Evolutionary conservation across 2,797 vertebrate species (phyloP).

Genomic region (Neomorphus geoffroyi): DNA sequence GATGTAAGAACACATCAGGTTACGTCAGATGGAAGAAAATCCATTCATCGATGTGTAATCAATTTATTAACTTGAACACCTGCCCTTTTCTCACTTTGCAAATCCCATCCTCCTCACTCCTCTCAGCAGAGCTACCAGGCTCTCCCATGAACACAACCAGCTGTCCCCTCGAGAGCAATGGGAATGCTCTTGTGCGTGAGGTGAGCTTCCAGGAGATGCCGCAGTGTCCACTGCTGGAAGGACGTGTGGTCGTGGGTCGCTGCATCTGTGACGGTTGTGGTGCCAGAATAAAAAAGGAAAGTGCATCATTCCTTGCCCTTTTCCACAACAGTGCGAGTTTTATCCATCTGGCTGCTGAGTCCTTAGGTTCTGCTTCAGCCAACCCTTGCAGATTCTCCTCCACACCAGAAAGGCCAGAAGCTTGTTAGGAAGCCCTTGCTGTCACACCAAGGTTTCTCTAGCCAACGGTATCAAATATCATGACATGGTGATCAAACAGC

Average conservation of each 20-base stretch:
- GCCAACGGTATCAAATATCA: neutral
- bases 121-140: neutral
- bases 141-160: neutral
- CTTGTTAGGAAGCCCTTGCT: neutral
- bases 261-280: no score
- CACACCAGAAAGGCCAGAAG: neutral
- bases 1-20: neutral
- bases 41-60: neutral
- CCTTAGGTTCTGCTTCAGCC: neutral
- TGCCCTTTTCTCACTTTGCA: neutral
- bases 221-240: fast-evolving
- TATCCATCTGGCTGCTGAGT: neutral
- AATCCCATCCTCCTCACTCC: neutral
- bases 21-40: neutral
- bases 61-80: neutral
- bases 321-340: neutral
- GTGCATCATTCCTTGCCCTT: neutral
- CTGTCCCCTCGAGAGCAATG: fast-evolving
- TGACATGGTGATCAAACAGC: fast-evolving
- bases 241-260: fast-evolving
- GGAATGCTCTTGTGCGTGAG: neutral
- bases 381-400: neutral
- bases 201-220: neutral
- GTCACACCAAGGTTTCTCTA: neutral
- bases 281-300: neutral